Percentiles rank a stretch among this genome's conserved stretches.
Conservation (phyloP, 2,888 invertebrate species). For the Ormia ochracea region DNA sequence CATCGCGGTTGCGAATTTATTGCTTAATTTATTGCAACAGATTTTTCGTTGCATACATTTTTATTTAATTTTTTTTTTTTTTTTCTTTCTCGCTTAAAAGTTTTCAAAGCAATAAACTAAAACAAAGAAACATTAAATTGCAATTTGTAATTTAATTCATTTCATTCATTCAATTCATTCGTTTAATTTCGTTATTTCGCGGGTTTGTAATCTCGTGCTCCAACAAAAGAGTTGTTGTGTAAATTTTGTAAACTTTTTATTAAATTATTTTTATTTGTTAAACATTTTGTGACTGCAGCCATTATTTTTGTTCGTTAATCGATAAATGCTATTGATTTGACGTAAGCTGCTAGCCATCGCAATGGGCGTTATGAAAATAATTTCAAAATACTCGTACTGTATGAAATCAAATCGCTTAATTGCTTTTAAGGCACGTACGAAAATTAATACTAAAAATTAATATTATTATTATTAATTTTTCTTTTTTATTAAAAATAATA, state of each 20-base stretch:
- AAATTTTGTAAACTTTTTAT: slow-evolving; percentile 9
- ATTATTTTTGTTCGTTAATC: slow-evolving; percentile 19
- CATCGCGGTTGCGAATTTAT: slow-evolving; percentile 3
- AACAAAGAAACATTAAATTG: slow-evolving; percentile 25
- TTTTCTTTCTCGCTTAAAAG: not conserved
- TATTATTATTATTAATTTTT: too few relatives aligned
- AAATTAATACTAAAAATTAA: not conserved
- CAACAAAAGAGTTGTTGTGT: slow-evolving; percentile 12
- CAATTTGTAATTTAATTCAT: slow-evolving; percentile 42
- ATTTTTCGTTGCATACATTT: not conserved
- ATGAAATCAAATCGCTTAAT: not conserved
- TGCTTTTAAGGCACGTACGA: slow-evolving; percentile 14
- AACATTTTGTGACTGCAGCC: not conserved
- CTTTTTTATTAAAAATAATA: too few relatives aligned
- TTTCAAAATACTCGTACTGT: not conserved
- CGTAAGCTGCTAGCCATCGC: not conserved
- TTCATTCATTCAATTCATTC: not conserved
- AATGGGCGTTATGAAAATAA: not conserved
- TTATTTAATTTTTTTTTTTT: not conserved
- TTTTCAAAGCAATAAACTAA: slow-evolving; percentile 13
- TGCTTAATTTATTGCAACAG: slow-evolving; percentile 28
- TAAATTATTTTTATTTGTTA: not conserved
- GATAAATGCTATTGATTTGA: not conserved
- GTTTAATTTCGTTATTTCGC: not conserved
- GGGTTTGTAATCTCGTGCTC: not conserved